A percentile compares a stretch with the other conserved stretches of the same genome.
Conservation (phyloP, 2,888 invertebrate species). For the Mactromeris polynyma region DNA sequence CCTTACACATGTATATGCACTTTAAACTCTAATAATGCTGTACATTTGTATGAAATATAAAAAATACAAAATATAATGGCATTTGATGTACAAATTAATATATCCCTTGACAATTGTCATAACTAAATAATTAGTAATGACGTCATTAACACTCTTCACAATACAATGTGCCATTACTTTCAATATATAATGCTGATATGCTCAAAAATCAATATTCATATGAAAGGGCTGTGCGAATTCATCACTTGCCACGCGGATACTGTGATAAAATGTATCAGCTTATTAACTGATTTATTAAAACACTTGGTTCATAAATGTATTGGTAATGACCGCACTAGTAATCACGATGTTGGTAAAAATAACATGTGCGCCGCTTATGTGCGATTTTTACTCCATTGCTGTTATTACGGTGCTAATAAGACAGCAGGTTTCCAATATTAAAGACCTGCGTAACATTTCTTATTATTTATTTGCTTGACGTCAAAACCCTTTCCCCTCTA, state of each 20-base stretch:
- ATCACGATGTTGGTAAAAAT: conserved; percentile 1
- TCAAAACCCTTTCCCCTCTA: no score
- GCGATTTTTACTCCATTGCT: conserved; percentile 20
- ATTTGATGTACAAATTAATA: no score
- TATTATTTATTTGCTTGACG: no score
- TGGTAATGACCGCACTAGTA: conserved; percentile 14
- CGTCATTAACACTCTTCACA: neutral
- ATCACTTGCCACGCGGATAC: neutral
- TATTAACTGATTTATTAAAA: conserved; percentile 8
- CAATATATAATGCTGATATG: neutral
- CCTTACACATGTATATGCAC: no score
- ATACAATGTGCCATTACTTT: neutral
- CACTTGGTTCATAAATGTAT: neutral
- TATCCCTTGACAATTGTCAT: no score
- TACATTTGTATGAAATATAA: no score
- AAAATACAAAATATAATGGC: no score
- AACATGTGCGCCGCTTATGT: conserved; percentile 30
- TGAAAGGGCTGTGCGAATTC: neutral
- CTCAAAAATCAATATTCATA: neutral
- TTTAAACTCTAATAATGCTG: no score
- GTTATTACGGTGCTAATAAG: conserved; percentile 9
- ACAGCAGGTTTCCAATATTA: neutral
- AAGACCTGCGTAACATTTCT: no score
- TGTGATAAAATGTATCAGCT: neutral
- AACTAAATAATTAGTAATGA: neutral